phyloP scores from a whole-genome alignment of 2,888 invertebrate species.

The Dyspetes luteomarginatus region DNA sequence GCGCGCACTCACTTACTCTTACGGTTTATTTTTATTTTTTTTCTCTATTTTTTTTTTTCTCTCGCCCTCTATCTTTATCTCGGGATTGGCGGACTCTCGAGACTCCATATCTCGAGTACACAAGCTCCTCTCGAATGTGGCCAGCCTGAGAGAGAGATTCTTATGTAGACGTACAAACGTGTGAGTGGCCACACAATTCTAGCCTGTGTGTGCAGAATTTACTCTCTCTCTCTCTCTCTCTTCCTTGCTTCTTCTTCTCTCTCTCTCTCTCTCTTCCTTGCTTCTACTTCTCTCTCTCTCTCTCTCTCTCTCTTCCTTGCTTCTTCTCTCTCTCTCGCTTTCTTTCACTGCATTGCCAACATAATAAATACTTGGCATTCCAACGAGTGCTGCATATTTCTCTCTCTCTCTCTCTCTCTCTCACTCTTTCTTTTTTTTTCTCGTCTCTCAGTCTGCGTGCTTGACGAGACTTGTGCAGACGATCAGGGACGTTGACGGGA shows the following conservation, averaged over 20 bases:
- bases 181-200: slow-evolving; percentile 25
- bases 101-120: slow-evolving; percentile 17
- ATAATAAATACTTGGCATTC: slow-evolving; percentile 59
- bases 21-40: slow-evolving; percentile 11
- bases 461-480: slow-evolving; percentile 1
- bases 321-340: slow-evolving; percentile 35
- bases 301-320: not conserved
- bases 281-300: slow-evolving; percentile 13
- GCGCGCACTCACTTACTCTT: slow-evolving; percentile 8
- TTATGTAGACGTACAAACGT: slow-evolving; percentile 25
- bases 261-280: not conserved
- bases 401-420: slow-evolving; percentile 38
- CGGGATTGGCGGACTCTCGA: slow-evolving; percentile 42
- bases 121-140: slow-evolving; percentile 34
- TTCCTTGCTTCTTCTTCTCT: not conserved
- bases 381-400: slow-evolving; percentile 20
- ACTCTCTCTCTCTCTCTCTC: slow-evolving; percentile 16
- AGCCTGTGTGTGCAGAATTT: not conserved
- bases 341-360: slow-evolving; percentile 64
- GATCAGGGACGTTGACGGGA: slow-evolving; percentile 24
- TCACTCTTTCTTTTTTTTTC: slow-evolving; percentile 21
- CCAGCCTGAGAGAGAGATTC: slow-evolving; percentile 14
- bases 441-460: not conserved
- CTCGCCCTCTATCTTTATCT: not conserved
- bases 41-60: not conserved